These are phyloP conservation scores for Taenioides sp. DNA, from an alignment of 2,797 vertebrate species.

Conservation along the genomic window DNA sequence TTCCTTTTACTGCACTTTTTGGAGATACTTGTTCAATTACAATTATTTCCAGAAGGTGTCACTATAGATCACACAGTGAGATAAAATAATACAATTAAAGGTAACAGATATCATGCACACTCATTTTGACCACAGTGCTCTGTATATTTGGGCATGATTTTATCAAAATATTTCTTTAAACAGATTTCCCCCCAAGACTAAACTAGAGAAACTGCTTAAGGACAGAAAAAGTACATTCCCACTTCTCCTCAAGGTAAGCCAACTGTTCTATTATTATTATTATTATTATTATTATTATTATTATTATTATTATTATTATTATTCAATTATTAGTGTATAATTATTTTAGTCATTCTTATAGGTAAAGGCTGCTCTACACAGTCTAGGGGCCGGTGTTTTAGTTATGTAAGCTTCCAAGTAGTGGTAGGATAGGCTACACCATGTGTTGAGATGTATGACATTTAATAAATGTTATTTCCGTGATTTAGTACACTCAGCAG, in stretches of 20 bases:
- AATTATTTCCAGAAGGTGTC: constrained; percentile 62
- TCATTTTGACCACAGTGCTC: too few relatives aligned
- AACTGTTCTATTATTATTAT: not conserved
- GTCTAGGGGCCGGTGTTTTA: constrained; percentile 14
- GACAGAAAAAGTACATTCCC: constrained; percentile 61
- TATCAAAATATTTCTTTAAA: constrained; percentile 11
- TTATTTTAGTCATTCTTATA: not conserved
- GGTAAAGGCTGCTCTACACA: constrained; percentile 7
- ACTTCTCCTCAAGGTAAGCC: constrained; percentile 66
- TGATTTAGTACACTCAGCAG: constrained; percentile 53
- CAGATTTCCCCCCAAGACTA: constrained; percentile 59
- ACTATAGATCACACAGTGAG: constrained; percentile 43
- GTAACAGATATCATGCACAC: too few relatives aligned
- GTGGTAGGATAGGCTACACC: constrained; percentile 31
- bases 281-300: not conserved
- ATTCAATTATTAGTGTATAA: not conserved
- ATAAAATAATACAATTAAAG: not conserved
- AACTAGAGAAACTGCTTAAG: constrained; percentile 46
- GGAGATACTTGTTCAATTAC: not conserved
- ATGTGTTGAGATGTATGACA: constrained; percentile 31
- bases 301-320: not conserved
- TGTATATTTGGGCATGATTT: not conserved
- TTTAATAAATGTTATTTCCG: constrained; percentile 60
- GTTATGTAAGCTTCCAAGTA: constrained; percentile 19
- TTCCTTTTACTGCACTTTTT: not conserved